Base-by-base conservation (phyloP, 2,888 invertebrate species). In the Leptura quadrifasciata region DNA sequence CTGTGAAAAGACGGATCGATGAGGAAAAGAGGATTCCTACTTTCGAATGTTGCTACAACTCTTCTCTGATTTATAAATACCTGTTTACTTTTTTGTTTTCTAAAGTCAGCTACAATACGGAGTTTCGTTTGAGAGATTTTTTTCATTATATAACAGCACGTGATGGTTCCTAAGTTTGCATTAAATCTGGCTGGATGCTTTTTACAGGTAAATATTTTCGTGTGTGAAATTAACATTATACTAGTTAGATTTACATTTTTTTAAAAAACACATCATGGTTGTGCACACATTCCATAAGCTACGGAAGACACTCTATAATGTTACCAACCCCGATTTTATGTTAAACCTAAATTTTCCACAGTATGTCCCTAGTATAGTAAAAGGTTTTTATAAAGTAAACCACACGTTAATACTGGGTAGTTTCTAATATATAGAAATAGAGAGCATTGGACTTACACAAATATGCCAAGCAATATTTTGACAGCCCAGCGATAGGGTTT, bases 31-130 rank as follows among this genome's bases (percentile, higher is more conserved):
- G n/a, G 47, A 47, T 47, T 47, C 47, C 3, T 47, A 47, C 4
- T n/a, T 47, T 6, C 47, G 5, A n/a, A 15, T 47, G 47, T n/a
- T 47, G 6, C 47, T 47, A 15, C 47, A n/a, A 17, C 47, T n/a
- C 17, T 47, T 47, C 47, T 47, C 47, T 47, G 47, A 47, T 47
- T 47, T 47, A 47, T 47, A 47, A 47, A 47, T 47, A 47, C 47
- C 47, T n/a, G n/a, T 47, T 47, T 47, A 47, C 15, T 2, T 47
- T n/a, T 47, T 47, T 15, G 47, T 47, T n/a, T 47, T n/a, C 5
- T 47, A 47, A 47, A 47, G 47, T 47, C 47, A n/a, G 47, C 15
- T n/a, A 47, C 47, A 47, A 47, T 3, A 47, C 1, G 4, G 47
- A 12, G 15, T n/a, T 47, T 47, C 5, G 12, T 47, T n/a, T 39